Base-by-base conservation (phyloP, 2,113 vertebrate genomes). In the Polyodon spathula region DNA sequence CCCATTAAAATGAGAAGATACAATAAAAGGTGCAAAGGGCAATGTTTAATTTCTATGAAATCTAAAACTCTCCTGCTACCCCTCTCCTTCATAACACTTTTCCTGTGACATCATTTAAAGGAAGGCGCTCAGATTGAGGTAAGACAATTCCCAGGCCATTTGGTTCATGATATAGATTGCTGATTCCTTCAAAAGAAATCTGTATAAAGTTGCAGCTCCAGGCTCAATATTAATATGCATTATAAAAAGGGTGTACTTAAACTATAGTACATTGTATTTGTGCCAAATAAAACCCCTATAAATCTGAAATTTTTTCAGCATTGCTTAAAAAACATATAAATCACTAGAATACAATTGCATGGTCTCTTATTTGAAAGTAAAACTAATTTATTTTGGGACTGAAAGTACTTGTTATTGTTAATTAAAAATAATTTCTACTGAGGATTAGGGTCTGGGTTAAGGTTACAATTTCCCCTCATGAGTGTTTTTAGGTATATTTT, bases 271-370 rank as follows among this genome's bases (percentile, higher is more conserved):
- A 66, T 68, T 67, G 63, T 71, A 78, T 78, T 79, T 81, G 71
- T 74, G 81, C 81, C 83, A 83, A 83, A 84, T 81, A 80, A 80
- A 84, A 81, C 77, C 71, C 54, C 55, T 74, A 82, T 84, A 85
- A 86, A 81, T 85, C 79, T 78, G 76, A 84, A 79, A 72, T 78
- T 79, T 81, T 80, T 86, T 84, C 76, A 78, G 61, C 42, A 11
- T 75, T 75, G 72, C 75, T 68, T 73, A 66, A 37, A 69, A 27
- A 64, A 71, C 73, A 76, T 73, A 76, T 86, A 83, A 82, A 86
- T 83, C 79, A 76, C 56, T 56, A 66, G 71, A 65, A 74, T 68
- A 74, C 72, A 71, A 66, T 61, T 54, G 41, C 63, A 48, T 51
- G 61, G 71, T 69, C 69, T 68, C 65, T 44, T 59, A 70, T 73